Conservation (phyloP, 2,888 invertebrate genomes). For the Listrodromus nycthemerus region DNA sequence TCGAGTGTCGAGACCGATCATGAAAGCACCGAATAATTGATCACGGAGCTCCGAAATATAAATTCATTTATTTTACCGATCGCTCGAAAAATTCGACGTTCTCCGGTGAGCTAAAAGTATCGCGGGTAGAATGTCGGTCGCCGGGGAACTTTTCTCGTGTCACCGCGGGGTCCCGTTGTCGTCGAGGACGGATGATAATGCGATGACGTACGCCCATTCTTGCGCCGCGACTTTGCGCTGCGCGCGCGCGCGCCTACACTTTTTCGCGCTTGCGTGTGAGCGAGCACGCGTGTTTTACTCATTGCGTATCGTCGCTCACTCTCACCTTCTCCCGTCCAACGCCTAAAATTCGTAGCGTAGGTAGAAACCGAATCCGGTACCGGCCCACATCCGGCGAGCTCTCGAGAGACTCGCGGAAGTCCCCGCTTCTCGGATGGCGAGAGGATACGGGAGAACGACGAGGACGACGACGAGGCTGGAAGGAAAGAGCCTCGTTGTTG, state of each 20-base stretch:
- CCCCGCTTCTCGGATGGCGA: slow-evolving; percentile 70
- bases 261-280: slow-evolving; percentile 44
- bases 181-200: slow-evolving; percentile 66
- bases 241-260: slow-evolving; percentile 65
- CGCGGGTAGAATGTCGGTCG: slow-evolving; percentile 11
- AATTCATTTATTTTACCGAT: not conserved
- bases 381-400: slow-evolving; percentile 77
- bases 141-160: slow-evolving; percentile 37
- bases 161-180: slow-evolving; percentile 27
- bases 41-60: not conserved
- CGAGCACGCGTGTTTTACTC: not conserved
- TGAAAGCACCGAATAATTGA: not conserved
- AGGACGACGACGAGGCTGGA: slow-evolving; percentile 69
- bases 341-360: slow-evolving; percentile 76
- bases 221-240: not conserved
- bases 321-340: slow-evolving; percentile 58
- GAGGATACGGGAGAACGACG: slow-evolving; percentile 61
- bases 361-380: slow-evolving; percentile 76
- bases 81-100: not conserved
- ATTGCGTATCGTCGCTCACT: slow-evolving; percentile 13
- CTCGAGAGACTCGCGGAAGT: slow-evolving; percentile 74
- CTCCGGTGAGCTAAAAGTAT: not conserved
- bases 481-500: slow-evolving; percentile 69
- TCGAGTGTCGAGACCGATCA: too few species aligned
- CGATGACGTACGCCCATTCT: slow-evolving; percentile 69